Conservation (phyloP, 2,797 vertebrate species). For the Rhinatrema bivittatum region DNA sequence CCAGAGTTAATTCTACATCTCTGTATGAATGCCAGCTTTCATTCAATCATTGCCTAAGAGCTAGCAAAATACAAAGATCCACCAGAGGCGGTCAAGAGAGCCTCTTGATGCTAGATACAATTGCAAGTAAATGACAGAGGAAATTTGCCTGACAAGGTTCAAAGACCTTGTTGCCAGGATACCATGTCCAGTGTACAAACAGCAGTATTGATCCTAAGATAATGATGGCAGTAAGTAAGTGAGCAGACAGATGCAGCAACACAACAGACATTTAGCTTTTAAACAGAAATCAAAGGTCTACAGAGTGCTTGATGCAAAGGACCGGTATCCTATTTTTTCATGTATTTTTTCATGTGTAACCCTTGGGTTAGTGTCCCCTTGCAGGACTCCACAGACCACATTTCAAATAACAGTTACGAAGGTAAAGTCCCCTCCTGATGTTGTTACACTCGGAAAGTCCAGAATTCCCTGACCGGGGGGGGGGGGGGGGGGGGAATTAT, state of each 20-base stretch:
- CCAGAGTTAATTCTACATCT: too few relatives aligned
- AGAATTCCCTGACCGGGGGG: too few relatives aligned
- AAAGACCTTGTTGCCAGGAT: conserved; percentile 43
- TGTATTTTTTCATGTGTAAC: too few relatives aligned
- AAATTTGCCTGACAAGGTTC: conserved; percentile 35
- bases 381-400: too few relatives aligned
- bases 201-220: conserved; percentile 32
- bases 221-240: conserved; percentile 7
- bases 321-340: not conserved
- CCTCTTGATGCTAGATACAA: conserved; percentile 33
- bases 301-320: not conserved
- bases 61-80: conserved; percentile 19
- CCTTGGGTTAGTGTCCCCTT: too few relatives aligned
- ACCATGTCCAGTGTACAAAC: conserved; percentile 27
- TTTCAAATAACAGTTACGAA: too few relatives aligned
- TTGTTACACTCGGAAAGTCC: too few relatives aligned
- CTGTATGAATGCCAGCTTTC: conserved; percentile 8
- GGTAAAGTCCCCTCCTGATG: too few relatives aligned
- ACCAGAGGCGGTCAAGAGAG: conserved; percentile 16
- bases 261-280: not conserved
- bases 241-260: conserved; percentile 22
- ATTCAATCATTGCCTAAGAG: conserved; percentile 20
- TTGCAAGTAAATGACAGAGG: conserved; percentile 28
- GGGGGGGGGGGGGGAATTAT: not conserved
- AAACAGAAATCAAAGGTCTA: not conserved